Conservation (phyloP, 2,888 invertebrate genomes). For the Pelosia muscerda region DNA sequence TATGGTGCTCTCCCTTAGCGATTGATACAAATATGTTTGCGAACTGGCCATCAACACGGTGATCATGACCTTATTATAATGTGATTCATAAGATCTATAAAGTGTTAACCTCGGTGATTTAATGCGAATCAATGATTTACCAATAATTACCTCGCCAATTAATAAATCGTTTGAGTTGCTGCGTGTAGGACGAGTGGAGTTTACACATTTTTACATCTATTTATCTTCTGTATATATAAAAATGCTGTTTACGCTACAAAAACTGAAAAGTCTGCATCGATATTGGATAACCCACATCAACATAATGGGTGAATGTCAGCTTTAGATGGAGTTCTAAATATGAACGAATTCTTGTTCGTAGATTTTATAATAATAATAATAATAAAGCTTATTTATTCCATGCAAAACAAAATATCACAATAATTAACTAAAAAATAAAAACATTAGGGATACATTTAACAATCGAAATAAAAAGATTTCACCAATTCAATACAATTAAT, state of each 20-base stretch:
- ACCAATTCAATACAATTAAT: too few species aligned
- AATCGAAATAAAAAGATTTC: too few species aligned
- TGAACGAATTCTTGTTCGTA: too few species aligned
- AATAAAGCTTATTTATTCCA: too few species aligned
- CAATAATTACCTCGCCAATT: slow-evolving; percentile 41
- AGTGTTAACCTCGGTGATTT: slow-evolving; percentile 1
- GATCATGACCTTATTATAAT: slow-evolving; percentile 6
- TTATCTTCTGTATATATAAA: slow-evolving; percentile 11
- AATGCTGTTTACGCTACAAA: background rate
- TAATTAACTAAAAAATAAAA: too few species aligned
- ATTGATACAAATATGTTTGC: background rate
- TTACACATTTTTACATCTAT: slow-evolving; percentile 45
- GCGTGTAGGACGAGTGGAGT: slow-evolving; percentile 28
- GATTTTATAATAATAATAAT: too few species aligned
- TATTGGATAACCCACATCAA: too few species aligned
- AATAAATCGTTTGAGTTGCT: slow-evolving; percentile 55
- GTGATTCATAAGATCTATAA: slow-evolving; percentile 12
- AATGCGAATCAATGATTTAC: slow-evolving; percentile 5
- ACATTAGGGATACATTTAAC: too few species aligned
- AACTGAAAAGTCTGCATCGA: too few species aligned
- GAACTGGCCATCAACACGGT: background rate
- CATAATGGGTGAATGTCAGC: too few species aligned
- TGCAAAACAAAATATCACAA: too few species aligned
- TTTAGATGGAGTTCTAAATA: too few species aligned
- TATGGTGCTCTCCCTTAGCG: background rate